Evolutionary conservation across 2,113 vertebrate genomes (phyloP), one percentile per base, ranked within the genome.

Genomic region (Thryonomys swinderianus): DNA sequence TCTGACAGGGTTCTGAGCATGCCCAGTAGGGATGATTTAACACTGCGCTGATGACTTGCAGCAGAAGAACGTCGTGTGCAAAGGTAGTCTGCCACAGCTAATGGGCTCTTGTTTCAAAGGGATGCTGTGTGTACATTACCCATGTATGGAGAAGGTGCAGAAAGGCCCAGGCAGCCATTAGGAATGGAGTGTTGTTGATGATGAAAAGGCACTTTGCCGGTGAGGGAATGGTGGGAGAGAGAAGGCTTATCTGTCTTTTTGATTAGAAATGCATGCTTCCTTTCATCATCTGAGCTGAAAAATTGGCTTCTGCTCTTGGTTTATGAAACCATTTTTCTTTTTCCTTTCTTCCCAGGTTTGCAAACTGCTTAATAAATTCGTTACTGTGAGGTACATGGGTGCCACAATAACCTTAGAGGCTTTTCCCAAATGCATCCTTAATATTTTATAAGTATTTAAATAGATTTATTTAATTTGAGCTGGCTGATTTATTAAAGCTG

Each of bases 371-470:
- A 98, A 99, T 98, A 99, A 99, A 99, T 98, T 98, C 98, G 98
- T 98, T 98, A 98, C 98, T 98, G 97, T 98, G 98, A 98, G 98
- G 98, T 98, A 96, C 98, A 98, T 97, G 98, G 98, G 98, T 98
- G 98, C 98, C 98, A 98, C 98, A 98, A 97, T 98, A 98, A 98
- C 98, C 98, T 98, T 98, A 98, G 98, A 98, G 98, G 98, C 98
- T 98, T 98, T 99, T 98, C 98, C 98, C 98, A 98, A 99, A 99
- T 98, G 98, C 96, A 96, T 97, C 97, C 98, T 99, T 99, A 98
- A 98, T 99, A 98, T 98, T 98, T 99, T 98, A 99, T 98, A 98
- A 98, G 98, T 98, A 98, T 98, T 99, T 98, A 98, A 98, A 98
- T 98, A 98, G 98, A 99, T 98, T 98, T 98, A 98, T 98, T 98